Percentiles rank a stretch among this genome's conserved stretches.
Evolutionary conservation across 2,888 invertebrate species (phyloP).

Genomic region (Platycheirus rosarum): DNA sequence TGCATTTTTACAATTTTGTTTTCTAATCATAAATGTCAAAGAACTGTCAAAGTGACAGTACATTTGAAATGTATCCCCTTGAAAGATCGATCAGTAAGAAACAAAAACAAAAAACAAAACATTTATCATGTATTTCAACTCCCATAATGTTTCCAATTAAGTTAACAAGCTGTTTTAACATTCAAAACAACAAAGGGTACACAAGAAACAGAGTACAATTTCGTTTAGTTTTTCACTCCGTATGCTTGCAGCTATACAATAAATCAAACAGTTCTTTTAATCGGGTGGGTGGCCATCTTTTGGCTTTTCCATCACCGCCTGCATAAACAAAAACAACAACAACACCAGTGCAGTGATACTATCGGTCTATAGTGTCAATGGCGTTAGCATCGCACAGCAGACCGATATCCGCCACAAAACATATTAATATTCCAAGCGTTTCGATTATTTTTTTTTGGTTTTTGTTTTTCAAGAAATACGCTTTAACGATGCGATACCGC

Average conservation of each 20-base stretch:
- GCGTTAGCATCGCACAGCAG: conserved; percentile 17
- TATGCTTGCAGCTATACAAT: background rate
- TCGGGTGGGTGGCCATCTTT: conserved; percentile 49
- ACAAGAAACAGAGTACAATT: no score
- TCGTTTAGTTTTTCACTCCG: background rate
- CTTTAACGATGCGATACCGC: background rate
- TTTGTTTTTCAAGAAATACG: conserved; percentile 16
- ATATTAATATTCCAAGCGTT: conserved; percentile 62
- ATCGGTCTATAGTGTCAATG: conserved; percentile 57
- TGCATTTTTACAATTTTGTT: no score
- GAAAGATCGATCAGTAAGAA: no score
- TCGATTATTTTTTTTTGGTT: conserved; percentile 27
- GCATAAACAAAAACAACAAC: conserved; percentile 20
- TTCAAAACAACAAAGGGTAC: no score
- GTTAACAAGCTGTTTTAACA: no score
- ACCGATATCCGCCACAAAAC: conserved; percentile 57
- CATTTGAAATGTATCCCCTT: no score
- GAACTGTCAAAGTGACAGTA: no score
- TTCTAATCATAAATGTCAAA: no score
- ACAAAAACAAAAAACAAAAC: no score
- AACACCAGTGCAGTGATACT: conserved; percentile 37
- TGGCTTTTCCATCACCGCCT: conserved; percentile 51
- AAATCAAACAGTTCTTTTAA: conserved; percentile 27
- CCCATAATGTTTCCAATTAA: no score
- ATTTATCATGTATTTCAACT: no score